These are phyloP conservation scores for Characodon lateralis DNA, from an alignment of 2,797 vertebrate genomes.

Conservation along the genomic window DNA sequence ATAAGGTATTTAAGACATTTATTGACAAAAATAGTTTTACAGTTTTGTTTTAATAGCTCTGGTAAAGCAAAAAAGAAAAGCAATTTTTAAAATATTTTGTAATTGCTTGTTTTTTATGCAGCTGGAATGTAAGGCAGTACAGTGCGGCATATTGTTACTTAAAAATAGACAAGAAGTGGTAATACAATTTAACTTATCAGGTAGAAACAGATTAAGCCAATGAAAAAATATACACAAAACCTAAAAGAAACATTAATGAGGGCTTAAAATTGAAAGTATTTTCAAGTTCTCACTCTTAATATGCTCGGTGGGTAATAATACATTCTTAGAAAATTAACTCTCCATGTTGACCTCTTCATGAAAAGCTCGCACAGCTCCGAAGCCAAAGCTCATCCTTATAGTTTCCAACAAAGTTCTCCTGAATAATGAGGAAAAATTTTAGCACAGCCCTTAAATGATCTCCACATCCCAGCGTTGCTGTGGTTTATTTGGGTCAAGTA, in stretches of 20 bases:
- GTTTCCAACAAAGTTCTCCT: neutral
- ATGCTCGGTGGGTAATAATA: constrained; percentile 17
- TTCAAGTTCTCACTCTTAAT: constrained; percentile 36
- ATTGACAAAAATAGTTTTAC: constrained; percentile 65
- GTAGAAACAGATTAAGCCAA: constrained; percentile 26
- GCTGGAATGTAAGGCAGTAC: constrained; percentile 16
- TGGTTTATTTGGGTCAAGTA: constrained; percentile 77
- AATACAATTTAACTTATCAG: constrained; percentile 69
- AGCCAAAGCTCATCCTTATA: constrained; percentile 7
- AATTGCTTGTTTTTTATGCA: constrained; percentile 34
- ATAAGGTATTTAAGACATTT: constrained; percentile 30
- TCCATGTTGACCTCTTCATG: constrained; percentile 15
- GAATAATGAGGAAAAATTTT: neutral
- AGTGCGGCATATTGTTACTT: constrained; percentile 10
- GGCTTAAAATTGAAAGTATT: constrained; percentile 25
- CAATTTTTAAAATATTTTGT: neutral
- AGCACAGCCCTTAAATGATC: constrained; percentile 76
- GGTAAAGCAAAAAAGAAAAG: constrained; percentile 40
- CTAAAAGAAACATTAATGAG: constrained; percentile 15
- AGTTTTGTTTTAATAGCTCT: constrained; percentile 21
- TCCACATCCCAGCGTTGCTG: constrained; percentile 89
- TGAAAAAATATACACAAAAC: constrained; percentile 30
- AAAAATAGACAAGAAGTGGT: constrained; percentile 26
- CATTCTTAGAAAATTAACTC: constrained; percentile 26
- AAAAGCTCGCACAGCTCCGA: constrained; percentile 9